phyloP scores from a whole-genome alignment of 1,140 invertebrate genomes.

The Drosophila busckii region DNA sequence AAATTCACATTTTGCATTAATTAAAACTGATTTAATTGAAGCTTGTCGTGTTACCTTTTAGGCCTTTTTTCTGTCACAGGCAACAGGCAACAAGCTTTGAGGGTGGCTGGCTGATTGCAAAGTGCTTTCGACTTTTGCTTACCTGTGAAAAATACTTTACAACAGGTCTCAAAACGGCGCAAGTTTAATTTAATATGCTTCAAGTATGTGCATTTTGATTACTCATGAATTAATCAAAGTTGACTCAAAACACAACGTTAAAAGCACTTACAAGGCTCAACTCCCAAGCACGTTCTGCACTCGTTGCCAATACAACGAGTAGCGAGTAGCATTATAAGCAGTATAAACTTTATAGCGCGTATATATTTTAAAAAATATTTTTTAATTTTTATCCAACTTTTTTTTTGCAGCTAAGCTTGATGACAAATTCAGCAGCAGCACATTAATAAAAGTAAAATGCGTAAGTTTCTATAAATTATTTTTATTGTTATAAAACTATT shows the following conservation, averaged over 20 bases:
- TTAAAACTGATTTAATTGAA: conserved; percentile 75
- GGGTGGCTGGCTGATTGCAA: conserved; percentile 32
- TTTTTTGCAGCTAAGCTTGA: too few relatives aligned
- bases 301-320: too few relatives aligned
- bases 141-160: conserved; percentile 26
- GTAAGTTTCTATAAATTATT: too few relatives aligned
- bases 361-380: too few relatives aligned
- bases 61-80: conserved; percentile 34
- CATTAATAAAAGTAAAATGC: too few relatives aligned
- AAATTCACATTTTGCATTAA: conserved; percentile 72
- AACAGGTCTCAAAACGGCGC: conserved; percentile 41
- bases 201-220: conserved; percentile 40
- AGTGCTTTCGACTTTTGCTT: conserved; percentile 46
- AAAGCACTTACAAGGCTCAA: too few relatives aligned
- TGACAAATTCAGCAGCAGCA: too few relatives aligned
- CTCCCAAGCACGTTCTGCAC: too few relatives aligned
- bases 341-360: too few relatives aligned
- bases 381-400: too few relatives aligned
- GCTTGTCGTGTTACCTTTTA: conserved; percentile 66
- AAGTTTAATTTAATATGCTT: conserved; percentile 72
- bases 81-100: neutral
- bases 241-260: neutral
- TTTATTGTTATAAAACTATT: too few relatives aligned
- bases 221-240: conserved; percentile 7
- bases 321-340: too few relatives aligned